Base-by-base conservation (phyloP, 2,888 invertebrate species). In the Melinopterus prodromus region DNA sequence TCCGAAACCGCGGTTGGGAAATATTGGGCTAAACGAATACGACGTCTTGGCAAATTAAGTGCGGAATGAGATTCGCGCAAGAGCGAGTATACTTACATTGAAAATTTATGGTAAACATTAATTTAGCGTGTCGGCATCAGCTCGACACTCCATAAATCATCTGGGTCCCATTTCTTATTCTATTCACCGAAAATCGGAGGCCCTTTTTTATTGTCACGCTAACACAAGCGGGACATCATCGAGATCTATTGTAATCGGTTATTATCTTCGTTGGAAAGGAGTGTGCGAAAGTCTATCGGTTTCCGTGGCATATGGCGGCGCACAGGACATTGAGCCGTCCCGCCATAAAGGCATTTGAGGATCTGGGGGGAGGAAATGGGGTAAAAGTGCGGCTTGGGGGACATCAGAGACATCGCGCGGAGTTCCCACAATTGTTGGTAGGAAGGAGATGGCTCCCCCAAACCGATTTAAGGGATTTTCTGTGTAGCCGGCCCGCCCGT, bases 181-280 rank as follows among this genome's bases (percentile, higher is more conserved):
- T 53, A 53, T 53, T 53, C 53, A 53, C 53, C 53, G 53, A 53
- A 53, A 53, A 53, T 53, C 53, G 53, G 53, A 53, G 53, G 53
- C 53, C 53, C 53, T 53, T 53, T 53, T 53, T 53, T 53, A 53
- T 53, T 53, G 53, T 53, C 53, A 53, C 7, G 12, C 53, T 53
- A 53, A 53, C 53, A 53, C 53, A 53, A 53, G 53, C 53, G 53
- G 53, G 53, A 4, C 53, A 53, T 53, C 53, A 53, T 12, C 53
- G 53, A 53, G 12, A 53, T 53, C 53, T 53, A 53, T 53, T 53
- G 53, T 53, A 53, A 53, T 53, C 53, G 53, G 9, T 53, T 53
- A 53, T 53, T 53, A 53, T 53, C 53, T 53, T 12, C 53, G 53
- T 53, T 12, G 9, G 7, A 12, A 53, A 53, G 53, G 5, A 53